Evolutionary conservation across 2,888 invertebrate species (phyloP).

Genomic region (Plebejus anna): DNA sequence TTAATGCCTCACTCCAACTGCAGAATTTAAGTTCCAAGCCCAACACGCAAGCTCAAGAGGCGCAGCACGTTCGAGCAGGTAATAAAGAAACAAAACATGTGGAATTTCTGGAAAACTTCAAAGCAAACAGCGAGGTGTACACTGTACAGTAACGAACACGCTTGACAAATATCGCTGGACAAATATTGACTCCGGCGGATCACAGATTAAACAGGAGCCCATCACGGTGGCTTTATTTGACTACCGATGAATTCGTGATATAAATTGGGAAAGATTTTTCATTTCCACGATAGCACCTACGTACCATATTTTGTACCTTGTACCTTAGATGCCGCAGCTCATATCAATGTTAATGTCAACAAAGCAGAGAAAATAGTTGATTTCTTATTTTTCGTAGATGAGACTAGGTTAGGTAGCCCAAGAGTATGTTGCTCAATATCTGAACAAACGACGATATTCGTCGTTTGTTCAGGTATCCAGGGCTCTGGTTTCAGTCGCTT

Average conservation of each 20-base stretch:
- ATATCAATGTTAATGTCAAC: too few relatives aligned
- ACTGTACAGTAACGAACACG: conserved; percentile 75
- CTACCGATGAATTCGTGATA: conserved; percentile 4
- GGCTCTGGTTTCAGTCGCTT: too few relatives aligned
- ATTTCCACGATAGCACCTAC: background rate
- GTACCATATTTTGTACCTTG: too few relatives aligned
- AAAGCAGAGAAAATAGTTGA: too few relatives aligned
- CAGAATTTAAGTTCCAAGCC: background rate
- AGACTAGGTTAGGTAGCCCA: too few relatives aligned
- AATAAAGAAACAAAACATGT: conserved; percentile 23
- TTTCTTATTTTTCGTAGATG: too few relatives aligned
- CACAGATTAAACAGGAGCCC: conserved; percentile 27
- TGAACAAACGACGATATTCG: background rate
- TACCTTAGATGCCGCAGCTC: too few relatives aligned
- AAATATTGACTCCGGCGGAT: conserved; percentile 59
- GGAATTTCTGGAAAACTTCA: conserved; percentile 23
- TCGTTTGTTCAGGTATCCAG: too few relatives aligned
- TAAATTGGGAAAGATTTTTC: background rate
- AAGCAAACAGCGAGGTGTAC: conserved; percentile 57
- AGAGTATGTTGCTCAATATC: too few relatives aligned
- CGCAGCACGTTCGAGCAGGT: conserved; percentile 41
- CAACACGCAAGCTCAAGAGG: conserved; percentile 16
- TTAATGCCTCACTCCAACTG: conserved; percentile 15
- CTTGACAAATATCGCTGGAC: conserved; percentile 71
- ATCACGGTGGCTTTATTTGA: conserved; percentile 7